These are phyloP conservation scores for Zonitis immaculata DNA, from an alignment of 2,888 invertebrate genomes.

Conservation along the genomic window DNA sequence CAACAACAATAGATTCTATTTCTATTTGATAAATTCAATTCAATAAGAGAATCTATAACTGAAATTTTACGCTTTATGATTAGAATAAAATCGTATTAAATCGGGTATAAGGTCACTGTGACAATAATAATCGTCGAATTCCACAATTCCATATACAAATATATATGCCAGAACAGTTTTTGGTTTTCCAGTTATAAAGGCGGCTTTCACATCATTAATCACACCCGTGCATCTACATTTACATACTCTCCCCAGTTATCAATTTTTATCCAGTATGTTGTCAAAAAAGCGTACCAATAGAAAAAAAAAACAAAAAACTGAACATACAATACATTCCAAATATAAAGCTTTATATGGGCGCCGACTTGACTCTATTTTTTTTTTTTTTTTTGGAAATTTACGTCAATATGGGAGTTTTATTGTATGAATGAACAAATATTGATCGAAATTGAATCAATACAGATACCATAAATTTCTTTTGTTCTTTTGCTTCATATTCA, in stretches of 20 bases:
- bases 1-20: constrained; percentile 8
- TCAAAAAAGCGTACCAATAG: constrained; percentile 26
- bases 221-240: constrained; percentile 33
- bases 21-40: background rate
- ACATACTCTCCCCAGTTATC: constrained; percentile 37
- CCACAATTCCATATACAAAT: constrained; percentile 36
- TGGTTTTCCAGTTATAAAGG: constrained; percentile 29
- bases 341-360: background rate
- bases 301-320: background rate
- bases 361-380: background rate
- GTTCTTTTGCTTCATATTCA: background rate
- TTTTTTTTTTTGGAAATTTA: background rate
- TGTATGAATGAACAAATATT: background rate
- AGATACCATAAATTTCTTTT: background rate
- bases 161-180: constrained; percentile 25
- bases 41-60: no score
- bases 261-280: constrained; percentile 40
- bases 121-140: constrained; percentile 29
- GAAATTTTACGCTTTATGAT: constrained; percentile 31
- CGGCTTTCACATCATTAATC: constrained; percentile 30
- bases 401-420: background rate
- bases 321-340: background rate
- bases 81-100: constrained; percentile 35
- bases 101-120: constrained; percentile 9
- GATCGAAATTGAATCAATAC: background rate